Evolutionary conservation across 2,797 vertebrate species (phyloP), one percentile per base, ranked within the genome.

Genomic region (Rhynchonycteris naso): DNA sequence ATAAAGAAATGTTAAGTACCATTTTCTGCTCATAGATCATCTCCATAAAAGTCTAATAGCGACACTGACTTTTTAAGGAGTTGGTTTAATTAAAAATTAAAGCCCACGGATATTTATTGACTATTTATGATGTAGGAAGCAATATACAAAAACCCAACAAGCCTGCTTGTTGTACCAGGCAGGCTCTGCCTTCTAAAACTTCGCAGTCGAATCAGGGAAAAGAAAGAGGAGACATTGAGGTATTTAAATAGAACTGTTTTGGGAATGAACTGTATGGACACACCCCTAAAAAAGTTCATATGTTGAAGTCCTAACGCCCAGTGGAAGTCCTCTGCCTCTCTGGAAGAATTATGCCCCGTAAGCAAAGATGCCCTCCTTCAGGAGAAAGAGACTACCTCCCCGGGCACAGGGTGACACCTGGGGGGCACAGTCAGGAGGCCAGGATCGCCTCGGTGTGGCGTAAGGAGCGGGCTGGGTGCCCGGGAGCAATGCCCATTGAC

Each of bases 11-110:
- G 88, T 89, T 92, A 95, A 95, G 84, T 71, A 65, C 18, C 33
- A n/a, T 92, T 38, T 65, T 80, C 87, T 91, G 69, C 28, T 66
- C 83, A 92, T 43, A 83, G 59, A 91, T 94, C 74, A 91, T 74
- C 88, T 92, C 76, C 50, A n/a, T 90, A 81, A 94, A 90, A 93
- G 47, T 79, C 75, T 91, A 88, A 93, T 93, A 91, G 90, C 71
- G 43, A 14, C 43, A 92, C 35, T 94, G 87, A 81, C 90, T 84
- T 94, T 84, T n/a, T 96, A 35, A 95, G 86, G 38, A 59, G 76
- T 24, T 93, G 72, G 93, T 91, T 92, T 93, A 83, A 95, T 96
- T 96, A 88, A 96, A 96, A 33, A 88, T 95, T 80, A 91, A 85
- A 94, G 91, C 71, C 68, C 90, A 88, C 43, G 78, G 80, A 66